Base-by-base conservation (phyloP, 1,140 invertebrate species). In the Euglossa dilemma region DNA sequence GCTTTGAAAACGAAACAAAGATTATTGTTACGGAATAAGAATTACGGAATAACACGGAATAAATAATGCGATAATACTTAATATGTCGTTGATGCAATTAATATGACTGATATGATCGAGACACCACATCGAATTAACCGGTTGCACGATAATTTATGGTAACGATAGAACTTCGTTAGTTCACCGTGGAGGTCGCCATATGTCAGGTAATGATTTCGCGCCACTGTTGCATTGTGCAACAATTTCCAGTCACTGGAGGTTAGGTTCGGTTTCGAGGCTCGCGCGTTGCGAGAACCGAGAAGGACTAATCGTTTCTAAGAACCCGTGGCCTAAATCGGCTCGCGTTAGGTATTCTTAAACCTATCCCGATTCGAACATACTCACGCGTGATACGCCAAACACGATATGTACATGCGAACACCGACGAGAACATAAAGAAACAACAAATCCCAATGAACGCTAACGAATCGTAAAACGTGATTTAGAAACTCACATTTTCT, bases 301-400 rank as follows among this genome's bases (percentile, higher is more conserved):
- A 79, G 57, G 50, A 76, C 84, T 86, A 89, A 89, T 89, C 84
- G 81, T 28, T 89, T 89, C 88, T 79, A 89, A 86, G 88, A 89
- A 89, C 28, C 57, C 25, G 64, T 83, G 81, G 75, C 81, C 81
- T 78, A 56, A 83, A 83, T 83, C 57, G 47, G 23, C n/a, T 25
- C 6, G 54, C 56, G 81, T 70, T 77, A 83, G 81, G 25, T 77
- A 70, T 71, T 83, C 66, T 71, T 36, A 28, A 59, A 56, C 66
- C 56, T 59, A 20, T 45, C 59, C 69, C 50, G 52, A 76, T 52
- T 45, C 54, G 43, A 59, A n/a, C 57, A 23, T 23, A 61, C 45
- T 47, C 28, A 28, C 81, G 36, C 57, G 36, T 71, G 36, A 78
- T 28, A 74, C 25, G 43, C 56, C 25, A 25, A 56, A 23, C n/a